Evolutionary conservation across 2,113 vertebrate genomes (phyloP).

Genomic region (Anoplopoma fimbria): DNA sequence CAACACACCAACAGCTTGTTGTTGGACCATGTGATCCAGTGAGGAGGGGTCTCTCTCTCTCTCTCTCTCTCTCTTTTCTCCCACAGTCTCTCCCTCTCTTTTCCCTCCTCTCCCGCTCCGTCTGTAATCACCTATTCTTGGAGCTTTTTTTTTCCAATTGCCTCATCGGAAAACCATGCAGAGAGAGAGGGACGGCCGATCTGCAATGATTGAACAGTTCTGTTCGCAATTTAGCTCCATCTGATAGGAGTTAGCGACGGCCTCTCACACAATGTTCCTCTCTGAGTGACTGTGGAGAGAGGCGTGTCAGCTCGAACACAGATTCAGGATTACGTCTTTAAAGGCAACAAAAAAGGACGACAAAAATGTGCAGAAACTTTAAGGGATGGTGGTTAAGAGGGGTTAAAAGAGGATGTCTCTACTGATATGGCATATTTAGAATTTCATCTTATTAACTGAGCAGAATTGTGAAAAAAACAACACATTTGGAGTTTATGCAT

Average conservation of each 20-base stretch:
- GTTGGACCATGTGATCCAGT: slow-evolving; percentile 63
- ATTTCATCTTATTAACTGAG: not conserved
- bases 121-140: slow-evolving; percentile 86
- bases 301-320: slow-evolving; percentile 21
- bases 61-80: not conserved
- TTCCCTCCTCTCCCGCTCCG: slow-evolving; percentile 43
- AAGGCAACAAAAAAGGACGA: not conserved
- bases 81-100: not conserved
- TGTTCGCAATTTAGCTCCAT: slow-evolving; percentile 80
- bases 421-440: not conserved
- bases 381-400: not conserved
- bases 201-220: slow-evolving; percentile 77
- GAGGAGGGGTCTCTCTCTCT: slow-evolving; percentile 60
- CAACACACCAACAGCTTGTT: slow-evolving; percentile 19
- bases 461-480: not conserved
- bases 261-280: slow-evolving; percentile 37
- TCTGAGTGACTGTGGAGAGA: slow-evolving; percentile 6
- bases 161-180: slow-evolving; percentile 84
- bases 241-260: slow-evolving; percentile 75
- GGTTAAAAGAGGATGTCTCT: not conserved
- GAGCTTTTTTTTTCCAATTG: slow-evolving; percentile 86
- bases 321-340: not conserved
- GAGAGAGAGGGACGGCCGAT: slow-evolving; percentile 70
- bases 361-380: not conserved
- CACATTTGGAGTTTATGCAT: not conserved